Evolutionary conservation across 1,140 invertebrate genomes (phyloP).

Genomic region (Dufourea novaeangliae): DNA sequence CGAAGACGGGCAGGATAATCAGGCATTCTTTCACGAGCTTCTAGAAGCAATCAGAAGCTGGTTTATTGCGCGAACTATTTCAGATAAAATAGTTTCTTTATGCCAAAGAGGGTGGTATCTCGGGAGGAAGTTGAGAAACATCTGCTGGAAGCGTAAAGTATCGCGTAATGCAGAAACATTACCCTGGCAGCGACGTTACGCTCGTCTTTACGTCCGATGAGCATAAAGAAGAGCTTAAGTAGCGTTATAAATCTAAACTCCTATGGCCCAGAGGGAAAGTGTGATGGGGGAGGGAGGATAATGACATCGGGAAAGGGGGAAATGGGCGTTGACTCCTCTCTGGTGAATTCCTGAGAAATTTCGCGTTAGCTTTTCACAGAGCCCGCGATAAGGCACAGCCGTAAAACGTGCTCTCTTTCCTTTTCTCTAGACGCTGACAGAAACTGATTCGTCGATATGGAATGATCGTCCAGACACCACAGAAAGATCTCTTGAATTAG

Average conservation of each 20-base stretch:
- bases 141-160: neutral
- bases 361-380: conserved; percentile 3
- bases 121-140: neutral
- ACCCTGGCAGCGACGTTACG: neutral
- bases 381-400: neutral
- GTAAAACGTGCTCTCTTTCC: neutral
- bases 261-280: neutral
- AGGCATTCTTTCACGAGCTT: conserved; percentile 11
- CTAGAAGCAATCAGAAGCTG: neutral
- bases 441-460: neutral
- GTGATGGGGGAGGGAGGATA: conserved; percentile 1
- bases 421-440: neutral
- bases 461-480: neutral
- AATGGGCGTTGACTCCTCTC: neutral
- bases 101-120: neutral
- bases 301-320: conserved; percentile 3
- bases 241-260: conserved; percentile 4
- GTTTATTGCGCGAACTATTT: neutral
- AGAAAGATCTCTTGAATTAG: neutral
- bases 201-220: conserved; percentile 12
- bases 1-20: conserved; percentile 1
- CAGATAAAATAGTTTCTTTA: neutral
- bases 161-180: conserved; percentile 3
- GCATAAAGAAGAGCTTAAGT: neutral
- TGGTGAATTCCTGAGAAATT: conserved; percentile 18